Conservation (phyloP, 2,888 invertebrate genomes). For the Himalopsyche kuldschensis region DNA sequence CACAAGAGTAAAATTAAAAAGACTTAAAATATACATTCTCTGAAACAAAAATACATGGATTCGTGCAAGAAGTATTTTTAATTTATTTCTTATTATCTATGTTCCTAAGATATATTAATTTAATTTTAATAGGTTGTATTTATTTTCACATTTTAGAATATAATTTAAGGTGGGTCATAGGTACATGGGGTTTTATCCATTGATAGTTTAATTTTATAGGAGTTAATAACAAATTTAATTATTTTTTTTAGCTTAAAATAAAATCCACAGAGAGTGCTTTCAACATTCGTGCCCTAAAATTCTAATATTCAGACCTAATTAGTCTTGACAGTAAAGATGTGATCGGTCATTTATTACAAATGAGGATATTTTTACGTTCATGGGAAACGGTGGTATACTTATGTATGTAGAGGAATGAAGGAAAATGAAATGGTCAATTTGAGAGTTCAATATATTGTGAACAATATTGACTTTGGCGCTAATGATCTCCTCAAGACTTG, state of each 20-base stretch:
- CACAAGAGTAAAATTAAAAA: not conserved
- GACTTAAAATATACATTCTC: not conserved
- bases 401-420: too few relatives aligned
- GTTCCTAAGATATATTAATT: not conserved
- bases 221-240: not conserved
- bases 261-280: not conserved
- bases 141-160: constrained; percentile 1
- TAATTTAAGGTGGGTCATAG: not conserved
- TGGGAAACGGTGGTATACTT: too few relatives aligned
- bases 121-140: not conserved
- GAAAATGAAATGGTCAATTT: too few relatives aligned
- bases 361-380: too few relatives aligned
- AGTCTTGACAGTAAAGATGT: too few relatives aligned
- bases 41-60: not conserved
- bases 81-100: not conserved
- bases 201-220: not conserved
- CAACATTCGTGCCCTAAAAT: not conserved
- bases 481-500: too few relatives aligned
- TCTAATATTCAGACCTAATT: too few relatives aligned
- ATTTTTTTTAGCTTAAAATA: not conserved
- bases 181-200: not conserved
- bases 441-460: too few relatives aligned
- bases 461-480: too few relatives aligned
- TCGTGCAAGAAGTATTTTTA: not conserved
- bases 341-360: too few relatives aligned